Base-by-base conservation (phyloP, 1,140 invertebrate genomes). In the Caerostris extrusa region DNA sequence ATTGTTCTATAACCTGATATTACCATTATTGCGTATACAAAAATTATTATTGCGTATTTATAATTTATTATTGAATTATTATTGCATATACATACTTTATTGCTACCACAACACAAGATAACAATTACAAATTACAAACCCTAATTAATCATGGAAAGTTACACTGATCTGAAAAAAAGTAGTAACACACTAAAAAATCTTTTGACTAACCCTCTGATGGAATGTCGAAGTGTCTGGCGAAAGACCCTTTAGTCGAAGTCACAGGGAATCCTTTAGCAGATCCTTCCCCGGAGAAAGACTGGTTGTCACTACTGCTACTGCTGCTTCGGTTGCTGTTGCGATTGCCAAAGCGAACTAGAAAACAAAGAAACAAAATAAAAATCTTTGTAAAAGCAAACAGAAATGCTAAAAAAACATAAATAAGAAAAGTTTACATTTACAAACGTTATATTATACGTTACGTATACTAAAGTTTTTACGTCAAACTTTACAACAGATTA, bases 241-340 rank as follows among this genome's bases (percentile, higher is more conserved):
- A 55, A 3, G 56, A 69, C 3, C 58, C 50, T 69, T 94, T 94
- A 17, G 83, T 61, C 17, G 71, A 90, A 85, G 87, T 90, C 4
- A 90, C 17, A 19, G 86, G n/a, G 5, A 64, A 87, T 6, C 86
- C 86, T 69, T 71, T 85, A 19, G 86, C 17, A 12, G 83, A 87
- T 6, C 86, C 86, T 69, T 71, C 91, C n/a, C 85, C 85, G 3
- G 71, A 64, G 3, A 94, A 58, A 6, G 93, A 94, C 56, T 90
- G 93, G 17, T 93, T 93, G 8, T 94, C 93, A 60, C 91, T 93
- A 55, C 93, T 94, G 34, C 90, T 92, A n/a, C 89, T 91, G 14
- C 81, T 87, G 50, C 93, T 94, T 3, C 93, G 57, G 17, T 83
- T 67, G 60, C 93, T 88, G n/a, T 87, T 19, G 17, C 93, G 53